phyloP scores from a whole-genome alignment of 1,140 invertebrate species.

The Brachionus calyciflorus region DNA sequence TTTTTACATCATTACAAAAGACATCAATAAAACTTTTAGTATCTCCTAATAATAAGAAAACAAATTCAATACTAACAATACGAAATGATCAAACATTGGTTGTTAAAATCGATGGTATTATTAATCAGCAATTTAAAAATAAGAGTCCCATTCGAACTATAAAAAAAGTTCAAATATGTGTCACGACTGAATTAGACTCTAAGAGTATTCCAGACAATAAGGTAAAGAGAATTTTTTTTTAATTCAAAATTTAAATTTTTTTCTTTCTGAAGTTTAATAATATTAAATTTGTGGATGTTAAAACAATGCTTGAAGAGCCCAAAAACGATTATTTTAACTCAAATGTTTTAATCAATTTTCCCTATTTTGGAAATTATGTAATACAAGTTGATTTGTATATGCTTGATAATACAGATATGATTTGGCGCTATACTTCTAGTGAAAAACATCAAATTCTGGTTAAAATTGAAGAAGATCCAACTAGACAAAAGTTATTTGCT shows the following conservation, averaged over 20 bases:
- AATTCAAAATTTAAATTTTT: neutral
- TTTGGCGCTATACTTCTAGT: constrained; percentile 17
- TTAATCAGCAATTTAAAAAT: constrained; percentile 33
- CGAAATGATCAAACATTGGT: constrained; percentile 37
- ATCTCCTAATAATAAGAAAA: constrained; percentile 29
- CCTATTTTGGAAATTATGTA: constrained; percentile 45
- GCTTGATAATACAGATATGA: constrained; percentile 32
- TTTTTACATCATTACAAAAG: constrained; percentile 41
- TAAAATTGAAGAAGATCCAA: constrained; percentile 23
- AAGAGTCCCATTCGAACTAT: neutral
- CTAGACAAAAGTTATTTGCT: constrained; percentile 17
- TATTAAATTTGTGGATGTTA: constrained; percentile 31
- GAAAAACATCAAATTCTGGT: constrained; percentile 39
- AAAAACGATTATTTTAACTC: constrained; percentile 36
- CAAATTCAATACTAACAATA: constrained; percentile 24
- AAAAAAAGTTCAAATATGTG: constrained; percentile 28
- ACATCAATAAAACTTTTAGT: constrained; percentile 35
- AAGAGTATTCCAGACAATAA: constrained; percentile 42
- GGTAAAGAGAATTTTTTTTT: constrained; percentile 15
- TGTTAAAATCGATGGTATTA: constrained; percentile 45
- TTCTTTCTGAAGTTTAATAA: neutral
- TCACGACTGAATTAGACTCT: constrained; percentile 22
- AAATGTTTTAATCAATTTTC: constrained; percentile 32
- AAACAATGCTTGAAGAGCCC: constrained; percentile 1
- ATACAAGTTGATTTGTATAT: constrained; percentile 43